Conservation (phyloP, 1,140 invertebrate genomes). For the Nasonia giraulti region DNA sequence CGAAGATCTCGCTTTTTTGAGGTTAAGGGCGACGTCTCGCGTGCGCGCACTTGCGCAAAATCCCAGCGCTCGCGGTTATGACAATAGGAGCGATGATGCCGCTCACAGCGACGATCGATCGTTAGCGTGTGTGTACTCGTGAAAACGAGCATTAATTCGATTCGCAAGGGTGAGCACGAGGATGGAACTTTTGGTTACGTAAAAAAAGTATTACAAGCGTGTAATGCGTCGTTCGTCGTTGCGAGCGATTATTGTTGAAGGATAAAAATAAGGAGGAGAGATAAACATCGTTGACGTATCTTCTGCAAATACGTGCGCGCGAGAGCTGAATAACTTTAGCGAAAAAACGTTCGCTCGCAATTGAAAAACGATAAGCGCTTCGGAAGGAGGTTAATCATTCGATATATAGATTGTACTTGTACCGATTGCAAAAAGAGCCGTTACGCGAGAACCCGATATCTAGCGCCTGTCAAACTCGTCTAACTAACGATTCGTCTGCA, state of each 20-base stretch:
- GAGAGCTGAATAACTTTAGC: too few species aligned
- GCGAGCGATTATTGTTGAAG: neutral
- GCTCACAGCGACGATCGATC: too few species aligned
- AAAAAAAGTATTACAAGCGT: neutral
- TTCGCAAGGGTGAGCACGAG: neutral
- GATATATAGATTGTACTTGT: too few species aligned
- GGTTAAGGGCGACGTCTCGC: constrained; percentile 40
- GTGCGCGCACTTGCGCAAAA: neutral
- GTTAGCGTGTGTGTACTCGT: neutral
- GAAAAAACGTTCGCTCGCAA: too few species aligned
- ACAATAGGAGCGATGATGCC: too few species aligned
- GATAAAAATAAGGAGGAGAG: neutral
- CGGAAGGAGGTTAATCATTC: too few species aligned
- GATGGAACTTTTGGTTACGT: neutral
- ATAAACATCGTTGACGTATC: neutral
- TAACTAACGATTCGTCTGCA: too few species aligned
- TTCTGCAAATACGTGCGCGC: neutral
- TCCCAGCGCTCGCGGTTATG: neutral
- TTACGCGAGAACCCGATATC: too few species aligned
- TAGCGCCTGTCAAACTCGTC: too few species aligned
- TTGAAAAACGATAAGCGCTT: too few species aligned
- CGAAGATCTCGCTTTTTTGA: constrained; percentile 30
- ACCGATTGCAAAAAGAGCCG: too few species aligned
- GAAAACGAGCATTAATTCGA: neutral
- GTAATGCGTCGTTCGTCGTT: neutral